phyloP scores from a whole-genome alignment of 2,797 vertebrate species.

The Pipistrellus kuhlii region DNA sequence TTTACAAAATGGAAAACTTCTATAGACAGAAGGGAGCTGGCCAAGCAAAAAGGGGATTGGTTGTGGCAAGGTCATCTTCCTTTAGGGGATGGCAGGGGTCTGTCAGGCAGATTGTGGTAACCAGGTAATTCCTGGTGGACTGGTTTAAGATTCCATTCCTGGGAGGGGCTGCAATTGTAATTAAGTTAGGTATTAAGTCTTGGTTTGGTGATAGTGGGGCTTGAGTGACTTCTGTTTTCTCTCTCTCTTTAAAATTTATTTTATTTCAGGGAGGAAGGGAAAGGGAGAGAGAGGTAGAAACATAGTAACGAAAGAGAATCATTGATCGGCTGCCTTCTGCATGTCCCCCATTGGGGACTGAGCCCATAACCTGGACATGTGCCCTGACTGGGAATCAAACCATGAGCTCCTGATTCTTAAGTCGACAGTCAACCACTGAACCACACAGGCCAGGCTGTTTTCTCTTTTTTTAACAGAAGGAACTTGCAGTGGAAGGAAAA shows the following conservation, averaged over 20 bases:
- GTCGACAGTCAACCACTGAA: no score
- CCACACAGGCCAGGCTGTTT: not conserved
- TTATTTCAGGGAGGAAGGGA: no score
- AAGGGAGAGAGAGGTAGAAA: no score
- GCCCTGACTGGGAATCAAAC: no score
- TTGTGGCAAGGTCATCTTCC: not conserved
- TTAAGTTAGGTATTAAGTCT: not conserved
- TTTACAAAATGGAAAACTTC: not conserved
- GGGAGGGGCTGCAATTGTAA: not conserved
- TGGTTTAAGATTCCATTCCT: not conserved
- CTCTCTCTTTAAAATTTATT: not conserved
- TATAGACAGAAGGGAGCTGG: not conserved
- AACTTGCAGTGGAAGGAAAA: constrained; percentile 23
- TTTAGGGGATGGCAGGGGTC: not conserved
- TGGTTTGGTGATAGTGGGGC: not conserved
- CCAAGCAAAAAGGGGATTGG: not conserved
- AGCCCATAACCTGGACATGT: no score
- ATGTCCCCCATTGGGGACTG: no score
- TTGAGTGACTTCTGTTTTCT: not conserved
- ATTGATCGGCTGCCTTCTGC: no score
- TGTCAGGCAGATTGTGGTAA: not conserved
- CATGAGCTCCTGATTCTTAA: no score
- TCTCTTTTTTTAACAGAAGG: not conserved
- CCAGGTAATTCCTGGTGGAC: not conserved
- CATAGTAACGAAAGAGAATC: no score